Evolutionary conservation across 2,113 vertebrate species (phyloP).

Genomic region (Calyptomena viridis): DNA sequence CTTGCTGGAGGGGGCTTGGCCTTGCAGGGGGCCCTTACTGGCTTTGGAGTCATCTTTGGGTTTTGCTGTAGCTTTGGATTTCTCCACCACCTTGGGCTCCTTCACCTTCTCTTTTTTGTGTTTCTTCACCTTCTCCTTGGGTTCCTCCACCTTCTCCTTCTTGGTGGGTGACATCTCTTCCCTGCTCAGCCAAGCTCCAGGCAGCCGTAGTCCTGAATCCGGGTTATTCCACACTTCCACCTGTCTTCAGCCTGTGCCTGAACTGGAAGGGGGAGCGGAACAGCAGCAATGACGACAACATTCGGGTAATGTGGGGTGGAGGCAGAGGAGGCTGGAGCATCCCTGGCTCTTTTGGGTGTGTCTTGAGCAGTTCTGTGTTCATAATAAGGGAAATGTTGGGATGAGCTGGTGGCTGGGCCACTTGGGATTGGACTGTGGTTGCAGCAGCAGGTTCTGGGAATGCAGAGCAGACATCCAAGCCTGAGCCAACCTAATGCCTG

Average conservation of each 20-base stretch:
- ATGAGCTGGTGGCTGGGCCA: neutral
- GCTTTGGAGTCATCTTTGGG: neutral
- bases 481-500: accelerated
- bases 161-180: neutral
- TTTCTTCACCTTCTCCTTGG: neutral
- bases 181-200: slow-evolving; percentile 84
- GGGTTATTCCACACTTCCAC: slow-evolving; percentile 87
- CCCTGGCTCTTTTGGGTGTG: neutral
- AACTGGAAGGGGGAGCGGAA: slow-evolving; percentile 95
- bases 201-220: slow-evolving; percentile 89
- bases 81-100: neutral
- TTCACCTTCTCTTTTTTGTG: neutral
- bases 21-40: neutral
- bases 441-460: neutral
- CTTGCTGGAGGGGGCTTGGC: neutral
- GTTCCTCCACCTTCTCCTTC: neutral
- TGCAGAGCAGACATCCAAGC: neutral
- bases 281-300: slow-evolving; percentile 89
- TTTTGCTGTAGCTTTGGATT: neutral
- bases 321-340: neutral
- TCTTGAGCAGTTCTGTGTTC: accelerated
- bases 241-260: slow-evolving; percentile 91
- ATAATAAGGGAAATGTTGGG: accelerated
- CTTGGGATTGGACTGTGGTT: accelerated
- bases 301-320: slow-evolving; percentile 74